Conservation (phyloP, 30 jellyfish, hydroid and myxozoan species). For the Aurelia sp. region DNA sequence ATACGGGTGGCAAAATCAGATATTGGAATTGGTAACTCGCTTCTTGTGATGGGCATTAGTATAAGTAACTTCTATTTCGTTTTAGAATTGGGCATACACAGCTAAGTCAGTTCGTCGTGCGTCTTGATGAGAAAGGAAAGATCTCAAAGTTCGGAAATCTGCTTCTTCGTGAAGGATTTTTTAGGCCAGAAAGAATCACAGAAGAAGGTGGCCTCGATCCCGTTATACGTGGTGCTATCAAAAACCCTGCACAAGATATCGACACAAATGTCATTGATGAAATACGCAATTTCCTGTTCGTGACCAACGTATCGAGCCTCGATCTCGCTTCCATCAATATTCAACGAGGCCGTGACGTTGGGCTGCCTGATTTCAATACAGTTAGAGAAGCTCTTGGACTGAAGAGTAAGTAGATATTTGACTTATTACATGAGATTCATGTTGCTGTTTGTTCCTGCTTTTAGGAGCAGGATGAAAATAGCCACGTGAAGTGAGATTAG, state of each 20-base stretch:
- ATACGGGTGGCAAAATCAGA: no score
- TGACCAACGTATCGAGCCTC: slow-evolving; percentile 68
- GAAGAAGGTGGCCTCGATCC: slow-evolving; percentile 87
- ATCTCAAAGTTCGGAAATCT: slow-evolving; percentile 66
- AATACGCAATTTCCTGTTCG: slow-evolving; percentile 69
- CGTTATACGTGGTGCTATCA: slow-evolving; percentile 61
- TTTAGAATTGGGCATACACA: slow-evolving; percentile 82
- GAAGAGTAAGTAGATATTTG: slow-evolving; percentile 15
- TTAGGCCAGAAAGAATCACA: slow-evolving; percentile 67
- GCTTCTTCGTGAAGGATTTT: slow-evolving; percentile 70
- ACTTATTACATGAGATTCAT: neutral
- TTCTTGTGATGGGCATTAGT: no score
- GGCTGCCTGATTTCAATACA: slow-evolving; percentile 79
- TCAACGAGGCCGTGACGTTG: slow-evolving; percentile 85
- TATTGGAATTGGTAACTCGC: no score
- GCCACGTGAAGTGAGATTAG: no score
- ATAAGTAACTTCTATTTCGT: neutral
- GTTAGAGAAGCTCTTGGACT: slow-evolving; percentile 59
- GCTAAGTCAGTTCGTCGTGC: slow-evolving; percentile 57
- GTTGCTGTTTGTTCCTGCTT: neutral
- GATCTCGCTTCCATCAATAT: slow-evolving; percentile 78
- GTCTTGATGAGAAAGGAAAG: slow-evolving; percentile 54
- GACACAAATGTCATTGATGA: slow-evolving; percentile 79
- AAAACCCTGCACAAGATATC: slow-evolving; percentile 78
- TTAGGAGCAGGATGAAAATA: neutral